Evolutionary conservation across 37 sponge, comb jelly and placozoan species (phyloP).

Genomic region (Amphimedon queenslandica): DNA sequence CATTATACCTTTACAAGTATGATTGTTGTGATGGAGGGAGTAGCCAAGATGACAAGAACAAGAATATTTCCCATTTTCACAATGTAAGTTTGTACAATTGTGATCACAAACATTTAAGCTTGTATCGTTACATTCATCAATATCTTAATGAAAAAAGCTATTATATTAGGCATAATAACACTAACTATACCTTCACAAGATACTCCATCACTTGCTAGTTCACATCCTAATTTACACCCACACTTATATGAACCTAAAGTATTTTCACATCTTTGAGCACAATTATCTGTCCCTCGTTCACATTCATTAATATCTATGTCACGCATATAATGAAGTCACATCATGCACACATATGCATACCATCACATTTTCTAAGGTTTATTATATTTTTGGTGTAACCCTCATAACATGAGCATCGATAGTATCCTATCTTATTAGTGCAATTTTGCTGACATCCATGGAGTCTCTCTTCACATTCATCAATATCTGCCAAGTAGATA

Average conservation of each 20-base stretch:
- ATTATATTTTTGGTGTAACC: not conserved
- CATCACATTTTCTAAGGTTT: constrained; percentile 2
- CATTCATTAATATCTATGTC: constrained; percentile 49
- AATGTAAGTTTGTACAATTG: not conserved
- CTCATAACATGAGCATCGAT: constrained; percentile 12
- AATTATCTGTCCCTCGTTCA: constrained; percentile 17
- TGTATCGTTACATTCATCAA: not conserved
- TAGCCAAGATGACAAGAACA: not conserved
- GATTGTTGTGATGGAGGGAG: not conserved
- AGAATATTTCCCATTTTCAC: not conserved
- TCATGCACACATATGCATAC: not conserved
- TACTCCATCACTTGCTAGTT: constrained; percentile 6
- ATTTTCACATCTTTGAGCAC: constrained; percentile 38
- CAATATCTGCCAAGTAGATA: constrained; percentile 1
- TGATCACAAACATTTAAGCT: not conserved
- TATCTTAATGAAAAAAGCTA: not conserved
- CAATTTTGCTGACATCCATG: not conserved
- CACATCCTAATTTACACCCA: constrained; percentile 5
- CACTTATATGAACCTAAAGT: constrained; percentile 41
- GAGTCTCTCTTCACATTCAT: constrained; percentile 10
- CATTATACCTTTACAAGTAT: constrained; percentile 1
- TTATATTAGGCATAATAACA: too few species aligned
- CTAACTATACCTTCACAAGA: not conserved
- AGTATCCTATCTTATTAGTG: constrained; percentile 4
- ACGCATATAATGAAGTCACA: not conserved